Evolutionary conservation across 2,113 vertebrate genomes (phyloP).

Genomic region (Kobus ellipsiprymnus): DNA sequence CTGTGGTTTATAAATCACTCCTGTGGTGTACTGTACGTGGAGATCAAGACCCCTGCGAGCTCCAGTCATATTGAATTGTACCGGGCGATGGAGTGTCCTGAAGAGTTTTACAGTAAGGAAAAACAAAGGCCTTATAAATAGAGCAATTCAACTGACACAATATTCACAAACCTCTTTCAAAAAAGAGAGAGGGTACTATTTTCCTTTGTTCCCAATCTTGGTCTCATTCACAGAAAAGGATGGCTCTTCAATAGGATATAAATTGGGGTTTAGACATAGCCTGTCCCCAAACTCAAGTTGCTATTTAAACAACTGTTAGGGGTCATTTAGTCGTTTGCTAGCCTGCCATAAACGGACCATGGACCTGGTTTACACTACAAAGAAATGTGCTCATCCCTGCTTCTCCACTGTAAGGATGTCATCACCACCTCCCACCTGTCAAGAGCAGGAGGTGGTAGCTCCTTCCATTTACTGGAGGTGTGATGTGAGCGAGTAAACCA

Average conservation of each 20-base stretch:
- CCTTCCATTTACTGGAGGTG: background rate
- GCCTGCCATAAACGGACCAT: background rate
- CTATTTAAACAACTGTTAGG: conserved; percentile 66
- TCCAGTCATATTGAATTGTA: conserved; percentile 78
- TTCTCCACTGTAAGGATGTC: background rate
- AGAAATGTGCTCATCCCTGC: background rate
- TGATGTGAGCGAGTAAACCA: background rate
- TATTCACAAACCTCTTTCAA: conserved; percentile 70
- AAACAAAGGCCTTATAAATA: conserved; percentile 77
- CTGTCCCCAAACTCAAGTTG: conserved; percentile 29
- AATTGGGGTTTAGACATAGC: conserved; percentile 64
- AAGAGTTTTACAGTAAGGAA: conserved; percentile 77
- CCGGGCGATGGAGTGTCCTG: conserved; percentile 70
- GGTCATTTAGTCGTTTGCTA: conserved; percentile 60
- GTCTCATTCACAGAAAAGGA: conserved; percentile 60
- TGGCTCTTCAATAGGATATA: conserved; percentile 44
- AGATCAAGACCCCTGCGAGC: conserved; percentile 76
- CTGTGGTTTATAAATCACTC: conserved; percentile 81
- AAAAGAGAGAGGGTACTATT: conserved; percentile 56
- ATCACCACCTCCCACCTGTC: background rate
- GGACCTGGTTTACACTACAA: background rate
- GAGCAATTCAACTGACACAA: conserved; percentile 70
- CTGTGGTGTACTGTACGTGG: conserved; percentile 62
- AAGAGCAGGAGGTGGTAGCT: background rate
- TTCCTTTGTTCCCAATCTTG: conserved; percentile 72